Percentiles rank a stretch among this genome's conserved stretches.
phyloP scores from a whole-genome alignment of 2,888 invertebrate genomes.

The Adelphocoris suturalis region DNA sequence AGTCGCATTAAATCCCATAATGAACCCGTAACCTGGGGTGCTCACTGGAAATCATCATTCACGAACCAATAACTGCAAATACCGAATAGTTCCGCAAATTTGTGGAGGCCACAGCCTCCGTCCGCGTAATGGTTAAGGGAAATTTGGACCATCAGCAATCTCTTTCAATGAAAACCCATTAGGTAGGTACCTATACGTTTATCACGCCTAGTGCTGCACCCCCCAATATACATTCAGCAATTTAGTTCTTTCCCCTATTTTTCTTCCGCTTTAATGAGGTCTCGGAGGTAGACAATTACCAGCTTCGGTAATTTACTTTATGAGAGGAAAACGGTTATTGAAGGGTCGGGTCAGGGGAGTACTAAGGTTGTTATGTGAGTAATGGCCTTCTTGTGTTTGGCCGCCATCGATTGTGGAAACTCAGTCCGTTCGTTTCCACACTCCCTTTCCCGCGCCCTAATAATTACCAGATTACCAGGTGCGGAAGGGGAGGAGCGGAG shows the following conservation, averaged over 20 bases:
- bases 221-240: background rate
- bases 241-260: background rate
- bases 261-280: slow-evolving; percentile 32
- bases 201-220: background rate
- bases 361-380: slow-evolving; percentile 59
- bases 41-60: too few relatives aligned
- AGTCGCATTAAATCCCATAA: too few relatives aligned
- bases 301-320: slow-evolving; percentile 53
- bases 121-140: background rate
- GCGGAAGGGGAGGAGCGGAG: background rate
- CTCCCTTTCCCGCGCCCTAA: slow-evolving; percentile 5
- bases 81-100: too few relatives aligned
- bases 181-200: too few relatives aligned
- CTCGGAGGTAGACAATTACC: slow-evolving; percentile 34
- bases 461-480: slow-evolving; percentile 62
- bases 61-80: too few relatives aligned
- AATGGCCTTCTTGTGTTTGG: slow-evolving; percentile 68
- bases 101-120: background rate
- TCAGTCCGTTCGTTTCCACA: background rate
- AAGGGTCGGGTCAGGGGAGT: slow-evolving; percentile 2
- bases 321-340: slow-evolving; percentile 47
- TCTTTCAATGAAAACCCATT: slow-evolving; percentile 15
- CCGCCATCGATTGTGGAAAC: slow-evolving; percentile 35
- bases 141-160: background rate
- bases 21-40: too few relatives aligned